Base-by-base conservation (phyloP, 2,113 vertebrate genomes). In the Bos javanicus region DNA sequence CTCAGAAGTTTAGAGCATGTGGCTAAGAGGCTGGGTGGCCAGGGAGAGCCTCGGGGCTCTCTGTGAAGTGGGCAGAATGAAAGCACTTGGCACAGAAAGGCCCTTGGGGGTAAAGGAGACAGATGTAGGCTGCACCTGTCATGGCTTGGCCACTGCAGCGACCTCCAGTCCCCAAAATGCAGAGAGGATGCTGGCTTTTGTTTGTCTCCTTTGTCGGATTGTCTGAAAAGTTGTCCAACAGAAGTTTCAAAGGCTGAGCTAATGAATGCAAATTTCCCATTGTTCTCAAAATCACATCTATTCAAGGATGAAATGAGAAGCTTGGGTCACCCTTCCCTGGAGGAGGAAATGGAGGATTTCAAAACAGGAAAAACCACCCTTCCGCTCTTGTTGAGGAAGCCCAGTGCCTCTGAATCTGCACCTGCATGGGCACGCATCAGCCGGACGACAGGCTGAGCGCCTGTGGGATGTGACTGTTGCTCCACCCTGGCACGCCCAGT, bases 401-500 rank as follows among this genome's bases (percentile, higher is more conserved):
- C 28, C 19, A 0, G 59, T 0, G 11, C 17, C 57, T 67, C 19
- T 21, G 46, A 26, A 28, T 26, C 56, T 5, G 43, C 26, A 6
- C 21, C 39, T 33, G 21, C 28, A 1, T 15, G 2, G 2, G 25
- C 2, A 3, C 15, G 7, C 15, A 48, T 25, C 86, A 54, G 12
- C 48, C 13, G 0, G 36, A 17, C 8, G 5, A 28, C 8, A 2
- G 74, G 30, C 71, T 17, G 21, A 48, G 54, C 0, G 30, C 30
- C 14, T 39, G 1, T 25, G 28, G 14, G 21, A 46, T 46, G 15
- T 5, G 28, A 78, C 17, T 13, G 28, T 4, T 5, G 2, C 30
- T 21, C 26, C 11, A 0, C 46, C 2, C 36, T 0, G 1, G 15
- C 6, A 21, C 0, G 10, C 28, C 33, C 14, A 0, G 54, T 57